Base-by-base conservation (phyloP, 2,888 invertebrate species). In the Cordylochernes scorpioides region DNA sequence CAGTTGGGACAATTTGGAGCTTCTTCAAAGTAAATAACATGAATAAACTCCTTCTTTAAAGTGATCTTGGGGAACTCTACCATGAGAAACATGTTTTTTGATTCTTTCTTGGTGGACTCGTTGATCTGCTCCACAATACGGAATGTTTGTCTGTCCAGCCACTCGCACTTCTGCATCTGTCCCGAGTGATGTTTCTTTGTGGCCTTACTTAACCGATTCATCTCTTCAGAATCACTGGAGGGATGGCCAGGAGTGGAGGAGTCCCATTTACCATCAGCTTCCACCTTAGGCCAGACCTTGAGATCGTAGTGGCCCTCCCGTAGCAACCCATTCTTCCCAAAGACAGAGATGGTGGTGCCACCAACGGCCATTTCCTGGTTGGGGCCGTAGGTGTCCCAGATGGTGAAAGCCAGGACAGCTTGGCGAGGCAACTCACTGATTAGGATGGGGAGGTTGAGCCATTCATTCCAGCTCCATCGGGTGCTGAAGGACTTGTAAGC, bases 401-500 rank as follows among this genome's bases (percentile, higher is more conserved):
- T 67, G 5, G 82, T 84, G 48, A 91, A 63, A 1, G 74, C 73
- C 7, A 94, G 58, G 35, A 70, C 66, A 2, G 88, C 71, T 47
- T 73, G 72, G 32, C 80, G 61, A 0, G 91, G 88, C 19, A 94
- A 55, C 51, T 91, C 86, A 47, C 74, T 75, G 55, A 71, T 88
- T 50, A 71, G 70, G 17, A 91, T 63, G 0, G 91, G 88, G 31
- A 94, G 57, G 0, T 68, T 70, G 17, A 94, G 62, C 88, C 91
- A 91, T 56, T 94, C 88, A 51, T 88, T 91, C 91, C 91, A 94
- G 49, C 84, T 80, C 82, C 84, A 91, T 45, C 88, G 60, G 30
- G 71, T 75, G 14, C 71, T 71, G 48, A 91, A 91, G 2, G 80
- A 64, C 53, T 88, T 91, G 49, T 86, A 86, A 0, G 82, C 70